These are phyloP conservation scores for Elysia crispata DNA, from an alignment of 2,888 invertebrate species.

Conservation along the genomic window DNA sequence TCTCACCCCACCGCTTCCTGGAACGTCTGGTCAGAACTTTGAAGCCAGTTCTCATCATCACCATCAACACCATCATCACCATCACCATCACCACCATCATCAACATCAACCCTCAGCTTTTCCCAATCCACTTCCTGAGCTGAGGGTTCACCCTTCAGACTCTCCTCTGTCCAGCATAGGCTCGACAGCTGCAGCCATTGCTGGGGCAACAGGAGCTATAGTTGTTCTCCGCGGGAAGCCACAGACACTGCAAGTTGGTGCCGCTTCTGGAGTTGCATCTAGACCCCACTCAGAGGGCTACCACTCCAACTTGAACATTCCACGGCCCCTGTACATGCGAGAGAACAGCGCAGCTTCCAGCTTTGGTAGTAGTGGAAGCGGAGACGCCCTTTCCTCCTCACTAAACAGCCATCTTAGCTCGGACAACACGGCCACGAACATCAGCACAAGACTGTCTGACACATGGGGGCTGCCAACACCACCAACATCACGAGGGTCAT, in stretches of 20 bases:
- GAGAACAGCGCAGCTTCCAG: conserved; percentile 49
- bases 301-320: conserved; percentile 68
- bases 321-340: conserved; percentile 58
- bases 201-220: not conserved
- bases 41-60: not conserved
- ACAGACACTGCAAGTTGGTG: not conserved
- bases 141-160: conserved; percentile 24
- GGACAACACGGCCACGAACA: conserved; percentile 44
- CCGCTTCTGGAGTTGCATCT: conserved; percentile 45
- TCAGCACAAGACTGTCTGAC: conserved; percentile 40
- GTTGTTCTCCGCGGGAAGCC: conserved; percentile 31
- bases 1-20: not conserved
- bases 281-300: conserved; percentile 66
- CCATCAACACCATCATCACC: no score
- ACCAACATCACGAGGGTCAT: conserved; percentile 57
- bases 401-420: conserved; percentile 57
- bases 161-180: not conserved
- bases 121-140: conserved; percentile 33
- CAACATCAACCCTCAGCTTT: not conserved
- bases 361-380: conserved; percentile 43
- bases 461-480: conserved; percentile 57
- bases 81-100: no score
- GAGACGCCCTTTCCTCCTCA: conserved; percentile 52
- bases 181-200: no score
- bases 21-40: not conserved